Base-by-base conservation (phyloP, 1,140 invertebrate species). In the Homarus americanus region DNA sequence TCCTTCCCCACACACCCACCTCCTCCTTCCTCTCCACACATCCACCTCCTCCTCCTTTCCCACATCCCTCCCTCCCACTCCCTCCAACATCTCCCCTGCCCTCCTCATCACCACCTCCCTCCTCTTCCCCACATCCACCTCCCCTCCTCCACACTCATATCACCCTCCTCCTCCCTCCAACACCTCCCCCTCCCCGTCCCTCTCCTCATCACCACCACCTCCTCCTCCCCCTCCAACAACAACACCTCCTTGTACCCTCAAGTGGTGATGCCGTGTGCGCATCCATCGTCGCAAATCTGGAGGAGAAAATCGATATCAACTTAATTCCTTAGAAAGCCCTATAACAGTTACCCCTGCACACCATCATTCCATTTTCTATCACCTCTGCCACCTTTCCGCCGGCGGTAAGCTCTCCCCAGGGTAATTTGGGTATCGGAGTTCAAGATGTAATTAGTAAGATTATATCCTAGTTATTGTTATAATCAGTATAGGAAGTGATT, bases 291-390 rank as follows among this genome's bases (percentile, higher is more conserved):
- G 72, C 5, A 73, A 73, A 73, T 73, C 72, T 73, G 72, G 4
- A 34, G 72, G 20, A 15, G 44, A 63, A 34, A 73, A 73, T 73
- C 72, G 72, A 73, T 73, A 34, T 73, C 2, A 73, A 73, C 24
- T 73, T 73, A 73, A 73, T 73, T 73, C 72, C 72, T 73, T 73
- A 73, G 72, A 73, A 73, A 73, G 72, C 72, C 32, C 72, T 38
- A 34, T 73, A 73, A 73, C 72, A 73, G 32, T 73, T 73, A 63
- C 53, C 53, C 20, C 10, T 2, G 53, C 53, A 63, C 53, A 63
- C 53, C 20, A 63, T 63, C 53, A 63, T 63, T 24, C 53, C 53
- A 17, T 63, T 63, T 63, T 63, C 53, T 63, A 63, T 34, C 72
- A 73, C 10, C 72, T 10, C 72, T n/a, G 72, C 9, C 36, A 1